These are phyloP conservation scores for Thaumatotibia leucotreta DNA, from an alignment of 1,140 invertebrate species.

Conservation along the genomic window DNA sequence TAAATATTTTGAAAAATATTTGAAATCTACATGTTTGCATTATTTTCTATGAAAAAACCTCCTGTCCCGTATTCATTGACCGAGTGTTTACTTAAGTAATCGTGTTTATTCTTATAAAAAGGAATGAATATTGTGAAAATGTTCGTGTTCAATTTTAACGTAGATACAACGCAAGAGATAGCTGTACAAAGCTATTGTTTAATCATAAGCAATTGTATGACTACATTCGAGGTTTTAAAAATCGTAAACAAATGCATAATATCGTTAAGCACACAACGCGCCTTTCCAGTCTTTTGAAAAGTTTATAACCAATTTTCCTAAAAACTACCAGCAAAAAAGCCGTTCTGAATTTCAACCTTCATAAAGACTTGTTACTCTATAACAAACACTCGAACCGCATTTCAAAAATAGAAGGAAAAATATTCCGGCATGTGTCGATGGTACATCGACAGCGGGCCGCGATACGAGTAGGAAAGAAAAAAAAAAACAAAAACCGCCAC, in stretches of 20 bases:
- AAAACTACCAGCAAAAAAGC: neutral
- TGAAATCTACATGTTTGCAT: too few species aligned
- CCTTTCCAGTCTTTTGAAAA: conserved; percentile 32
- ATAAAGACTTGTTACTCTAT: conserved; percentile 39
- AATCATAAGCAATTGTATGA: too few species aligned
- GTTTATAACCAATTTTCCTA: too few species aligned
- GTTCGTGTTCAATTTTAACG: too few species aligned
- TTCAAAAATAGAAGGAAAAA: conserved; percentile 49
- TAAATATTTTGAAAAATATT: too few species aligned
- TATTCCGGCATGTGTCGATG: conserved; percentile 56
- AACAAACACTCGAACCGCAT: conserved; percentile 52
- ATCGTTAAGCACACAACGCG: neutral
- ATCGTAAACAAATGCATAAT: neutral
- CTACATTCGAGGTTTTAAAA: neutral
- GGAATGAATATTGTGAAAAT: too few species aligned
- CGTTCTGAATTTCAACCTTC: conserved; percentile 31
- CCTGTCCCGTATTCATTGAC: too few species aligned
- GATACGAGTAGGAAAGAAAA: conserved; percentile 38
- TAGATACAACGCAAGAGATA: too few species aligned
- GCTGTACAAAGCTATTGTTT: too few species aligned
- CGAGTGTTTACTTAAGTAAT: too few species aligned
- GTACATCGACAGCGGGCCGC: conserved; percentile 51
- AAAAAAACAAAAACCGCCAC: conserved; percentile 46
- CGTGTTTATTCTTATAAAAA: too few species aligned
- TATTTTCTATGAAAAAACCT: too few species aligned